Base-by-base conservation (phyloP, 2,113 vertebrate species). In the Rostratula benghalensis region DNA sequence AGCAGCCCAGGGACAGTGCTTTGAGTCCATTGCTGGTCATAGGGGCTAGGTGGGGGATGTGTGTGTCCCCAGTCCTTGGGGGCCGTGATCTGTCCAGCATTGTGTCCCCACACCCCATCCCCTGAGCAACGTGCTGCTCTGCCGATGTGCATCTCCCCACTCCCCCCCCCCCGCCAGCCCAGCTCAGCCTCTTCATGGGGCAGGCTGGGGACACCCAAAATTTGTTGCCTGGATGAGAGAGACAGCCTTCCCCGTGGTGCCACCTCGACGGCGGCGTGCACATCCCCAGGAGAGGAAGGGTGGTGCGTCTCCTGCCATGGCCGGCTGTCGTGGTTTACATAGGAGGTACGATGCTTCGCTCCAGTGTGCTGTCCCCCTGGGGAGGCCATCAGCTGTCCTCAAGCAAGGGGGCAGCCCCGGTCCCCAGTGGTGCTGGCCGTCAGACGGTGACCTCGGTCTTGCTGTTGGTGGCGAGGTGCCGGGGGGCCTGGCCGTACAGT, bases 361-460 rank as follows among this genome's bases (percentile, higher is more conserved):
- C 13, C 1, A 0, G 7, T 3, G 19, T 23, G 71, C 73, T 4
- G 4, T 9, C 60, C 18, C 7, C 23, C 15, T 13, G 13, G 39
- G 71, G 59, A 39, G 43, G 43, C 59, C 4, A 0, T 28, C 67
- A 2, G 77, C 20, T 4, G 0, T 1, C 8, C 45, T 31, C 19
- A 1, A 45, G 8, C 6, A 3, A 35, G 39, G 45, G 28, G 65
- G 13, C 46, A 24, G 57, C 50, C 68, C 39, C 4, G 1, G 6
- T 19, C 20, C 48, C 23, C 16, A 3, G 0, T 37, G 48, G 57
- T 1, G 4, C 39, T 1, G n/a, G 53, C 53, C 5, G 53, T 99
- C 98, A 99, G 95, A 99, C 99, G 1, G 99, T 99, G 94, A 99
- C 99, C 92, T 99, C 99, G 1, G 99, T 98, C 98, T 99, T 99